Evolutionary conservation across 2,888 invertebrate genomes (phyloP).

Genomic region (Amphipoea oculea): DNA sequence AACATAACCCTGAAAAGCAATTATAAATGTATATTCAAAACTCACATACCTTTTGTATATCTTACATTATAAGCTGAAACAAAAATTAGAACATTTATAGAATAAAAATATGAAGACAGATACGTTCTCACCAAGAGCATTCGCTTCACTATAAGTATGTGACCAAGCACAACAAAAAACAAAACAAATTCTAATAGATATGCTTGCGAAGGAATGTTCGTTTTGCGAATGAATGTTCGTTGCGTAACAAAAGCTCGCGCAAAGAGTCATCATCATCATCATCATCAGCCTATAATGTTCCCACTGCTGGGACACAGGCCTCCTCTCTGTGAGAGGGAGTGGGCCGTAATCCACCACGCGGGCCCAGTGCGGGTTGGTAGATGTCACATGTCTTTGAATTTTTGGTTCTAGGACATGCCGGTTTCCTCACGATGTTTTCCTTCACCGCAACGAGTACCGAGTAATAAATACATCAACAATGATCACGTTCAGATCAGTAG

Average conservation of each 20-base stretch:
- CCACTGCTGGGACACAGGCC: too few relatives aligned
- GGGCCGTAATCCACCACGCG: too few relatives aligned
- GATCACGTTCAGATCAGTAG: background rate
- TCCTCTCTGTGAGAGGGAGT: too few relatives aligned
- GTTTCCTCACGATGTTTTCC: too few relatives aligned
- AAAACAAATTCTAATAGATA: background rate
- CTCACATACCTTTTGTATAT: conserved; percentile 63
- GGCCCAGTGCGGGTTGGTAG: too few relatives aligned
- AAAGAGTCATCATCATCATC: background rate
- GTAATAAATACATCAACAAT: background rate
- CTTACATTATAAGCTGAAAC: conserved; percentile 50
- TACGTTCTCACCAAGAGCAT: background rate
- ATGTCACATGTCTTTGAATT: too few relatives aligned
- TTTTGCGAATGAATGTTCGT: background rate
- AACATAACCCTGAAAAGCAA: background rate
- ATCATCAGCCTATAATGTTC: too few relatives aligned
- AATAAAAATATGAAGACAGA: too few relatives aligned
- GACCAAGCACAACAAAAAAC: background rate
- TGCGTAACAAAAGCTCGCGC: background rate
- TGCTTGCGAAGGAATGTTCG: background rate
- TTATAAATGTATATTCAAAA: background rate
- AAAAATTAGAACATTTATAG: conserved; percentile 35
- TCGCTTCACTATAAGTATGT: background rate
- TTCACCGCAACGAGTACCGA: background rate
- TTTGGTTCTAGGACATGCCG: too few relatives aligned